Evolutionary conservation across 2,888 invertebrate species (phyloP).

Genomic region (Sturmia bella): DNA sequence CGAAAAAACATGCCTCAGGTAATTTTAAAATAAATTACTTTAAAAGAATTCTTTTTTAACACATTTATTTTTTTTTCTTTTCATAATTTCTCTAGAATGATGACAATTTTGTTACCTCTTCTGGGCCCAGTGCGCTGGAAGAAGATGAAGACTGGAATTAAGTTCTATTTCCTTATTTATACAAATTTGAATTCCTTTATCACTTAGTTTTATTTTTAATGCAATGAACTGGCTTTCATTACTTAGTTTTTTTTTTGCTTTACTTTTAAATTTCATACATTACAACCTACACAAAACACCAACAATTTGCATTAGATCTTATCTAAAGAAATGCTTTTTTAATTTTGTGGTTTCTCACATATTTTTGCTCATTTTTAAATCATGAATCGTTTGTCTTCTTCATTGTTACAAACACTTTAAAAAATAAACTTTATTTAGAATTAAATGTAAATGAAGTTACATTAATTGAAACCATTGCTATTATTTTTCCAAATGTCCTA

Average conservation of each 20-base stretch:
- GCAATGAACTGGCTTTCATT: slow-evolving; percentile 58
- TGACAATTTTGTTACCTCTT: slow-evolving; percentile 66
- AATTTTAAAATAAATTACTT: slow-evolving; percentile 25
- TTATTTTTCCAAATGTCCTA: too few relatives aligned
- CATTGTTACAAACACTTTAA: too few relatives aligned
- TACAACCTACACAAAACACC: too few relatives aligned
- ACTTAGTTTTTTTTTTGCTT: neutral
- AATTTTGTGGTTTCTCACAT: too few relatives aligned
- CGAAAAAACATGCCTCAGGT: slow-evolving; percentile 74
- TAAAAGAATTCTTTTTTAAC: neutral
- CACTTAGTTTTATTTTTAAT: too few relatives aligned
- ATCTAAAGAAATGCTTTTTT: too few relatives aligned
- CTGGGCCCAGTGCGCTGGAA: slow-evolving; percentile 72
- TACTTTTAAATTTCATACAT: too few relatives aligned
- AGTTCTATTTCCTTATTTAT: slow-evolving; percentile 31
- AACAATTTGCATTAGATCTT: too few relatives aligned
- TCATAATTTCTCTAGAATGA: slow-evolving; percentile 63
- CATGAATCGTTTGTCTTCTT: too few relatives aligned
- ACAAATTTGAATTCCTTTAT: too few relatives aligned
- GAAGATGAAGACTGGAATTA: slow-evolving; percentile 74
- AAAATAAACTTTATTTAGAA: neutral
- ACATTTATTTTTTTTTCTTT: neutral
- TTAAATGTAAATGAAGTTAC: slow-evolving; percentile 65
- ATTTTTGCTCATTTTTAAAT: too few relatives aligned
- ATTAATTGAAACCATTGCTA: slow-evolving; percentile 31